Percentiles rank a stretch among this genome's conserved stretches.
phyloP scores from a whole-genome alignment of 2,113 vertebrate species.

The Thalassarche chlororhynchos region DNA sequence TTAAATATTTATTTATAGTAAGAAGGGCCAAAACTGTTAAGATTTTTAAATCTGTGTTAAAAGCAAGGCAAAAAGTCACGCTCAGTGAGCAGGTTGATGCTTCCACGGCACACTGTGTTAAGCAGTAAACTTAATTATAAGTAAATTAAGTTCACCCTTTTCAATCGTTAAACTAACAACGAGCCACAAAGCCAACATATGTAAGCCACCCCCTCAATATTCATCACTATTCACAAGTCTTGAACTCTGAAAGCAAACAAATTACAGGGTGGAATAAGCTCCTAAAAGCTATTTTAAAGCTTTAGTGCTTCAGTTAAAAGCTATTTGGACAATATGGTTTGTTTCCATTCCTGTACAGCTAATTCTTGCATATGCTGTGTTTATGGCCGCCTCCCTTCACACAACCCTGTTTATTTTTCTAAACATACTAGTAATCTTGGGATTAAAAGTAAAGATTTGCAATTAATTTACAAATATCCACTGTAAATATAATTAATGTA shows the following conservation, averaged over 20 bases:
- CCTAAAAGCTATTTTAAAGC: background rate
- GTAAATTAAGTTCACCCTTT: background rate
- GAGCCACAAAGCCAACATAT: background rate
- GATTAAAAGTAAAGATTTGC: background rate
- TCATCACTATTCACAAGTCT: background rate
- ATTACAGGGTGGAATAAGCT: background rate
- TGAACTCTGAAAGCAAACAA: background rate
- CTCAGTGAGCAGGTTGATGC: background rate
- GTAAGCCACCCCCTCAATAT: constrained; percentile 31
- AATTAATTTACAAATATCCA: background rate
- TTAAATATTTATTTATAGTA: background rate
- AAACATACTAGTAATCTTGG: background rate
- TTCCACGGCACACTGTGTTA: background rate
- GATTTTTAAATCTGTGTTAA: background rate
- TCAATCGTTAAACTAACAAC: background rate
- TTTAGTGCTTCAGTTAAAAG: background rate
- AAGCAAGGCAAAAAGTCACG: background rate
- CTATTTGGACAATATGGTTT: background rate
- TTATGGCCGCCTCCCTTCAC: background rate
- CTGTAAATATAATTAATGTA: background rate
- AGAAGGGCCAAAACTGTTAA: background rate
- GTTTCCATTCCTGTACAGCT: background rate
- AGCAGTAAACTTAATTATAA: constrained; percentile 6
- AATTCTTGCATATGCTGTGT: background rate
- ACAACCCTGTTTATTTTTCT: background rate